Base-by-base conservation (phyloP, 2,113 vertebrate species). In the Amphiprion ocellaris region DNA sequence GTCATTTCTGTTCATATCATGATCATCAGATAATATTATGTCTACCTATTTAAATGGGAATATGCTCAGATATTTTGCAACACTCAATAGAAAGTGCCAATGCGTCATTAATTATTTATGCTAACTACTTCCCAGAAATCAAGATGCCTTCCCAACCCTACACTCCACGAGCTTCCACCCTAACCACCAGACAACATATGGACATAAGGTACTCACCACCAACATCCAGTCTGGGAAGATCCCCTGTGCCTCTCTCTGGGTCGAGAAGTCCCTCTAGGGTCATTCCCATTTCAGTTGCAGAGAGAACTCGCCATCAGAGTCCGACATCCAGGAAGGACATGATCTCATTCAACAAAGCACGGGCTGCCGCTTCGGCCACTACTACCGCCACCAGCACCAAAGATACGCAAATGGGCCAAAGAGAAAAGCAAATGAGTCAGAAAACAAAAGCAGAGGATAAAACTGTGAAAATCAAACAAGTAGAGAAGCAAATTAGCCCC, bases 101-200 rank as follows among this genome's bases (percentile, higher is more conserved):
- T 1, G 4, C 11, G 60, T 62, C 4, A 74, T 41, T 23, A 69
- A 65, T 39, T 44, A 37, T 75, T 58, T 23, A 50, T 76, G 37
- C n/a, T 41, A 30, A 46, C 47, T 54, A 26, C 90, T 89, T 86
- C 47, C 46, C 90, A 99, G 97, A 96, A 84, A 92, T 96, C 86
- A 92, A 95, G 93, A 92, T 92, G 71, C 87, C 92, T 28, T 65
- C 90, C 14, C 94, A 93, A 70, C 88, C 88, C 3, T 95, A 95
- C 55, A 89, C 86, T 64, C 90, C 90, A 89, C 93, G 80, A 93
- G 83, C 87, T 46, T 90, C 94, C 60, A 53, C 89, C 44, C 85
- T 85, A 50, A 77, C 92, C 87, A 72, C 92, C 82, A 95, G 93
- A 84, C 94, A 94, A 85, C 82, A 87, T 52, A 90, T 86, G 68